These are phyloP conservation scores for Coendou prehensilis DNA, from an alignment of 2,797 vertebrate genomes.

Conservation along the genomic window DNA sequence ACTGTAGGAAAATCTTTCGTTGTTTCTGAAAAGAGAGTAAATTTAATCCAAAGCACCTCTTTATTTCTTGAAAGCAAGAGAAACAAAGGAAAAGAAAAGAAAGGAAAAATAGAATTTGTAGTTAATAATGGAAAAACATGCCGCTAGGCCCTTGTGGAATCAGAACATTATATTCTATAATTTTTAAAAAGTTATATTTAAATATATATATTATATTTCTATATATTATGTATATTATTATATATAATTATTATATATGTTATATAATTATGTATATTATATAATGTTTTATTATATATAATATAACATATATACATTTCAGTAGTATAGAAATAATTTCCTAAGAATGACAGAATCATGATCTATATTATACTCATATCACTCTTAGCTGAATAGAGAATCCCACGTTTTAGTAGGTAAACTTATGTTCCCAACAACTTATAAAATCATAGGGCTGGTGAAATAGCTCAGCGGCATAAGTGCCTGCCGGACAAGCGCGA, in stretches of 20 bases:
- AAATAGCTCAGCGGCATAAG: too few species aligned
- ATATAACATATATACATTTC: not conserved
- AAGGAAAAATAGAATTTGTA: not conserved
- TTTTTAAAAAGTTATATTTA: not conserved
- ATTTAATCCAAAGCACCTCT: not conserved
- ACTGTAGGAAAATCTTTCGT: not conserved
- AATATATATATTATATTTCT: too few species aligned
- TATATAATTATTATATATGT: too few species aligned
- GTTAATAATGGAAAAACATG: not conserved
- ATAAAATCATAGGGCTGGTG: not conserved
- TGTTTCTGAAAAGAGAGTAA: not conserved
- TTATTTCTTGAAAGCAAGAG: slow-evolving; percentile 26
- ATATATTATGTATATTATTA: too few species aligned
- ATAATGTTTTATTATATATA: not conserved
- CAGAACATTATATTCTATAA: not conserved
- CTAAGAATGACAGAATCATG: not conserved
- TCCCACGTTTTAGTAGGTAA: not conserved
- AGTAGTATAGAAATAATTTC: not conserved
- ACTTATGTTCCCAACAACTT: slow-evolving; percentile 35
- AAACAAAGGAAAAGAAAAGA: not conserved
- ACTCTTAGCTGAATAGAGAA: not conserved
- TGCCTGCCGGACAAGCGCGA: too few species aligned
- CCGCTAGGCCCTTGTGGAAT: not conserved
- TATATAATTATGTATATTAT: too few species aligned
- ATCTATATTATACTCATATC: not conserved